phyloP scores from a whole-genome alignment of 1,140 invertebrate genomes.

The Atopsyche davidsoni region DNA sequence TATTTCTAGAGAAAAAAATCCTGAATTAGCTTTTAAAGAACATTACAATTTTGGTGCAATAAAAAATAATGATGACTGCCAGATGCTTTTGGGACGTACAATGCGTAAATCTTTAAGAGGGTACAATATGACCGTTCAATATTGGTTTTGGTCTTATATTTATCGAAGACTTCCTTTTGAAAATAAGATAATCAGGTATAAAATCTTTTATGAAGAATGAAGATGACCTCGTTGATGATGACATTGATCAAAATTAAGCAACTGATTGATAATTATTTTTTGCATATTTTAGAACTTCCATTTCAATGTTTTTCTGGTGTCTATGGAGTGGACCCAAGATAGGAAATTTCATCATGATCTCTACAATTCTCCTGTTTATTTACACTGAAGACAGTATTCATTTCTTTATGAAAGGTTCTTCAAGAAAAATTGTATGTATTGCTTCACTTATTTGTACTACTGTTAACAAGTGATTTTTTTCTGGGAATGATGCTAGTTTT shows the following conservation, averaged over 20 bases:
- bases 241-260: conserved; percentile 9
- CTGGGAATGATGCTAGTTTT: no score
- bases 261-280: conserved; percentile 11
- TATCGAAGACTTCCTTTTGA: conserved; percentile 33
- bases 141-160: conserved; percentile 40
- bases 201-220: no score
- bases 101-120: conserved; percentile 38
- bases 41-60: no score
- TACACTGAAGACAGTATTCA: conserved; percentile 10
- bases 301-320: conserved; percentile 38
- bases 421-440: neutral
- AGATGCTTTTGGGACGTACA: conserved; percentile 36
- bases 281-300: conserved; percentile 34
- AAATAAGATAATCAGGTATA: conserved; percentile 30
- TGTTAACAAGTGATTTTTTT: no score
- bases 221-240: no score
- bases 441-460: no score
- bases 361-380: conserved; percentile 24
- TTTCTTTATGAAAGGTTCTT: neutral
- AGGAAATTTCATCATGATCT: conserved; percentile 34
- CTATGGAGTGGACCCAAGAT: conserved; percentile 37
- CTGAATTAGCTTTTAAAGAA: no score
- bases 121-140: conserved; percentile 40
- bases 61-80: no score
- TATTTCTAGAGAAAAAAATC: no score